Percentiles rank a stretch among this genome's conserved stretches.
phyloP scores from a whole-genome alignment of 2,797 vertebrate genomes.

The Iguana delicatissima region DNA sequence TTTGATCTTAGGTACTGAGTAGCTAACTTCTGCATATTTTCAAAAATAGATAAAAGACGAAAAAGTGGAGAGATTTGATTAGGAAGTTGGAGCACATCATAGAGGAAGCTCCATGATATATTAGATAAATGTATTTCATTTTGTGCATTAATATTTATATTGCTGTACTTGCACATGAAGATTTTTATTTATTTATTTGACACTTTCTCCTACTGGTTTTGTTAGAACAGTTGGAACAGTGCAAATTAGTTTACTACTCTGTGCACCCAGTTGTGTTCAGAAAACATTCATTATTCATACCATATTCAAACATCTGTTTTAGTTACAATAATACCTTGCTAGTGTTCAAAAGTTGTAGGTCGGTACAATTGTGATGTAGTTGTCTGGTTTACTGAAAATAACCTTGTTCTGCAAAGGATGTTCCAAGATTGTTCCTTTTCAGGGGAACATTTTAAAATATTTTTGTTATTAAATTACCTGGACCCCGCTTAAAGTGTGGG shows the following conservation, averaged over 20 bases:
- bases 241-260: slow-evolving; percentile 14
- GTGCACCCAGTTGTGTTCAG: slow-evolving; percentile 16
- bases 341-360: slow-evolving; percentile 15
- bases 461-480: not conserved
- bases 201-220: slow-evolving; percentile 30
- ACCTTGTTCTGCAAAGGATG: not conserved
- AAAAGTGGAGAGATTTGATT: not conserved
- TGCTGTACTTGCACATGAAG: slow-evolving; percentile 22
- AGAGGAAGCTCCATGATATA: not conserved
- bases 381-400: not conserved
- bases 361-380: not conserved
- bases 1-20: not conserved
- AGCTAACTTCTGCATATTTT: not conserved
- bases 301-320: not conserved
- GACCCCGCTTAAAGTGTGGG: not conserved
- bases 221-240: slow-evolving; percentile 12
- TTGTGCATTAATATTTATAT: not conserved
- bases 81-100: not conserved
- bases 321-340: slow-evolving; percentile 8
- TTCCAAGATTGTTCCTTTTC: not conserved
- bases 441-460: not conserved
- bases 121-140: slow-evolving; percentile 1
- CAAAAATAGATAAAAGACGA: not conserved
- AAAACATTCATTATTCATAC: slow-evolving; percentile 9
- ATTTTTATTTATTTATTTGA: not conserved